Percentiles rank a stretch among this genome's conserved stretches.
Evolutionary conservation across 1,140 invertebrate genomes (phyloP).

Genomic region (Fopius arisanus): DNA sequence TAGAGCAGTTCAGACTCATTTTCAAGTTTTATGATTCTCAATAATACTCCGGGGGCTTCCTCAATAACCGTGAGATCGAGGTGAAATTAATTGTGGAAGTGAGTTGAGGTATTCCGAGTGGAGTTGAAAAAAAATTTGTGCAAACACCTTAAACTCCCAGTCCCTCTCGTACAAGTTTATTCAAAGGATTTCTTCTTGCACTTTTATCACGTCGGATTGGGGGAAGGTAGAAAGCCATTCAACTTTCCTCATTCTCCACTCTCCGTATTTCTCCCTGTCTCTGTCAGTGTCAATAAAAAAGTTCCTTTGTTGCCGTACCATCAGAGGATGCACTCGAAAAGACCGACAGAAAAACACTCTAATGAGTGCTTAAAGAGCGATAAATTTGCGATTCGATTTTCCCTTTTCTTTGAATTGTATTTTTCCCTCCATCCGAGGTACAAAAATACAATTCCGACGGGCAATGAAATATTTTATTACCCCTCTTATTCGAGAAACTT

Average conservation of each 20-base stretch:
- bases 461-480: neutral
- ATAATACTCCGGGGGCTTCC: neutral
- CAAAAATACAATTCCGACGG: neutral
- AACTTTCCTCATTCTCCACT: neutral
- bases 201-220: neutral
- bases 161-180: neutral
- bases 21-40: slow-evolving; percentile 16
- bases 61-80: neutral
- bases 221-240: neutral
- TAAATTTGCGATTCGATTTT: slow-evolving; percentile 6
- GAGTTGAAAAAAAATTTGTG: neutral
- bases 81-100: neutral
- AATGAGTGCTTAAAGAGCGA: slow-evolving; percentile 13
- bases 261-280: neutral
- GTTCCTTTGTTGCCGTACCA: neutral
- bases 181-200: neutral
- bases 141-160: neutral
- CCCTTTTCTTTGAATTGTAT: slow-evolving; percentile 2
- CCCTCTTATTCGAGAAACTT: neutral
- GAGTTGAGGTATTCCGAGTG: neutral
- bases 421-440: neutral
- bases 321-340: slow-evolving; percentile 1
- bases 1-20: slow-evolving; percentile 16
- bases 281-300: neutral
- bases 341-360: neutral